These are phyloP conservation scores for Ormia ochracea DNA, from an alignment of 2,888 invertebrate genomes.

Conservation along the genomic window DNA sequence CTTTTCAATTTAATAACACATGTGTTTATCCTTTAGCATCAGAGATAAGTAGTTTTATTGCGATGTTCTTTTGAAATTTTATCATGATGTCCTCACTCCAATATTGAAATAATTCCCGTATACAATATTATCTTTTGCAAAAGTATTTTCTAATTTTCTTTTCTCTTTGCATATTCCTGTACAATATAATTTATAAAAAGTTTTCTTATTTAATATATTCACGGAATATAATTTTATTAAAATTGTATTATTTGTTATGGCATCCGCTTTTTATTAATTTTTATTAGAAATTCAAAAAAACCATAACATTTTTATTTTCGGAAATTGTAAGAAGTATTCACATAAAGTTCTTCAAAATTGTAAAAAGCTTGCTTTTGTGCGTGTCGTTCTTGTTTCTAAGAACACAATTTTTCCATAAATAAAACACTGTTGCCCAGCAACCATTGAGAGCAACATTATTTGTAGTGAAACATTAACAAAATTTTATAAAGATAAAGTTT, in stretches of 20 bases:
- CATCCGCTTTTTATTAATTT: not conserved
- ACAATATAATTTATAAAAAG: not conserved
- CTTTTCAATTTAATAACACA: not conserved
- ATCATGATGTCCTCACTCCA: not conserved
- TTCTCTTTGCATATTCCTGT: not conserved
- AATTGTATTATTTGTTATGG: not conserved
- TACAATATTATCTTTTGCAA: conserved; percentile 1
- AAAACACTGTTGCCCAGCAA: no score
- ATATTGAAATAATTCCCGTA: not conserved
- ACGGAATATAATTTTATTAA: not conserved
- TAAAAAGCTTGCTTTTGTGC: no score
- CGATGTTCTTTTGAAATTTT: not conserved
- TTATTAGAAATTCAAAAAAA: no score
- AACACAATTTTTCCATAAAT: no score
- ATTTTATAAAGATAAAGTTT: no score
- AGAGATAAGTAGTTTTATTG: not conserved
- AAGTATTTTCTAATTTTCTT: not conserved
- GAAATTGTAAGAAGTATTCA: no score
- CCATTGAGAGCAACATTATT: no score
- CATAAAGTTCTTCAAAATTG: no score
- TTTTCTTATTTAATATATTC: not conserved
- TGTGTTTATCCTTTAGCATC: no score
- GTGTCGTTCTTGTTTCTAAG: no score
- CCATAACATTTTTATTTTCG: no score
- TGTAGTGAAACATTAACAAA: no score